Conservation (phyloP, 2,113 vertebrate genomes). For the Callionymus lyra region DNA sequence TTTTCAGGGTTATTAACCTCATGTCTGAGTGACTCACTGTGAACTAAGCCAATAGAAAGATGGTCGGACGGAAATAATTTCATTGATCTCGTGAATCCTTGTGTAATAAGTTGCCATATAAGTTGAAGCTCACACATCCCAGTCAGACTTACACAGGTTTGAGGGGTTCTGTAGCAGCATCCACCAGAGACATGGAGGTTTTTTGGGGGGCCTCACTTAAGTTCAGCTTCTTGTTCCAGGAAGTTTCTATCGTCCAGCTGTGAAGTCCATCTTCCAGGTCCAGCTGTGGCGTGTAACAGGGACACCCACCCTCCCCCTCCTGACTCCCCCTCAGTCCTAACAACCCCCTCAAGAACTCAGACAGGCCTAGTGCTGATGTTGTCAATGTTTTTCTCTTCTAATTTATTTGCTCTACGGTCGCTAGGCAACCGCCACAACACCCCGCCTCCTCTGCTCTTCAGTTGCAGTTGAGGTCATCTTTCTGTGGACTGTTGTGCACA, state of each 20-base stretch:
- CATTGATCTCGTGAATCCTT: too few species aligned
- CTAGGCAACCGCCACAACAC: slow-evolving; percentile 61
- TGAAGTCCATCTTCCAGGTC: slow-evolving; percentile 23
- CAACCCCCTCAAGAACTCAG: slow-evolving; percentile 18
- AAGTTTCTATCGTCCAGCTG: slow-evolving; percentile 15
- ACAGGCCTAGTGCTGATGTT: slow-evolving; percentile 2
- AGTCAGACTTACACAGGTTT: too few species aligned
- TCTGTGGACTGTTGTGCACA: slow-evolving; percentile 17
- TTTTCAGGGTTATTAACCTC: too few species aligned
- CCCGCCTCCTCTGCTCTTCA: slow-evolving; percentile 33
- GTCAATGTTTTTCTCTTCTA: slow-evolving; percentile 9
- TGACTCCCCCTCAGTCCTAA: slow-evolving; percentile 15
- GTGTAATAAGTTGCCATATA: too few species aligned
- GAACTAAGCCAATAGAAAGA: too few species aligned
- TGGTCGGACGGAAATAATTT: too few species aligned
- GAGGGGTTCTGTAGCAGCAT: too few species aligned
- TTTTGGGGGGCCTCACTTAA: too few species aligned
- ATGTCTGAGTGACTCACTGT: too few species aligned
- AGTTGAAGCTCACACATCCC: too few species aligned
- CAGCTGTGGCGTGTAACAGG: slow-evolving; percentile 24
- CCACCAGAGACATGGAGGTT: too few species aligned
- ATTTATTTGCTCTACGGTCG: slow-evolving; percentile 55
- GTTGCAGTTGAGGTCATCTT: slow-evolving; percentile 24
- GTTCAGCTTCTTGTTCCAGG: neutral
- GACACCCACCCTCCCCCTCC: slow-evolving; percentile 5